Evolutionary conservation across 37 sponge, comb jelly and placozoan species (phyloP).

Genomic region (Crambe crambe): DNA sequence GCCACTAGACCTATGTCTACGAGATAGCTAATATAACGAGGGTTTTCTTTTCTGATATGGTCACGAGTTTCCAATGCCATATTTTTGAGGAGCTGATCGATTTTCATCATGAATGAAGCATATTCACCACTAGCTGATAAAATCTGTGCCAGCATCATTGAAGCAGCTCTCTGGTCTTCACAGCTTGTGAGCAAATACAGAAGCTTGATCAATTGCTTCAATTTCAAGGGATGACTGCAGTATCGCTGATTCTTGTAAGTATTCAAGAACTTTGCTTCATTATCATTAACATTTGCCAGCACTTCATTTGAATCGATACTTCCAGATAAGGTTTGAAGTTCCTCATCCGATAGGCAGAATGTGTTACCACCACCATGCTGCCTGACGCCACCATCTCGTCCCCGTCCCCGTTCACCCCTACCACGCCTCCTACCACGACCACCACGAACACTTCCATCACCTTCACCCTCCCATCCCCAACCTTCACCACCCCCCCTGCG

Average conservation of each 20-base stretch:
- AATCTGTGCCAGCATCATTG: slow-evolving; percentile 29
- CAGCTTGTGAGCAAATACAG: slow-evolving; percentile 20
- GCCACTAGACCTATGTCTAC: slow-evolving; percentile 38
- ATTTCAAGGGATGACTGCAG: slow-evolving; percentile 4
- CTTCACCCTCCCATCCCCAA: neutral
- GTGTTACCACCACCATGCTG: neutral
- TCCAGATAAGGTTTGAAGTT: slow-evolving; percentile 4
- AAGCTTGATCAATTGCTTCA: slow-evolving; percentile 44
- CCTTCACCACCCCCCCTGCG: neutral
- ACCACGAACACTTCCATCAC: neutral
- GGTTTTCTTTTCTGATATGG: slow-evolving; percentile 26
- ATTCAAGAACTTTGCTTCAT: slow-evolving; percentile 38
- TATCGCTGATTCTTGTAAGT: slow-evolving; percentile 1
- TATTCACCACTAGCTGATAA: slow-evolving; percentile 2
- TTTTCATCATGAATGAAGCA: slow-evolving; percentile 15
- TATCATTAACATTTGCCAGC: neutral
- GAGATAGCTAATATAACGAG: slow-evolving; percentile 12
- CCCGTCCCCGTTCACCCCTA: neutral
- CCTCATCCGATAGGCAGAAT: neutral
- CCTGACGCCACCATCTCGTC: neutral
- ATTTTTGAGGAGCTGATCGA: slow-evolving; percentile 18
- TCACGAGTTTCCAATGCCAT: slow-evolving; percentile 26
- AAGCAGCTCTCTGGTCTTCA: slow-evolving; percentile 1
- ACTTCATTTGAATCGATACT: slow-evolving; percentile 4
- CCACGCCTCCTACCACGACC: slow-evolving; percentile 7